phyloP scores from a whole-genome alignment of 2,113 vertebrate genomes.

The Burhinus bistriatus region DNA sequence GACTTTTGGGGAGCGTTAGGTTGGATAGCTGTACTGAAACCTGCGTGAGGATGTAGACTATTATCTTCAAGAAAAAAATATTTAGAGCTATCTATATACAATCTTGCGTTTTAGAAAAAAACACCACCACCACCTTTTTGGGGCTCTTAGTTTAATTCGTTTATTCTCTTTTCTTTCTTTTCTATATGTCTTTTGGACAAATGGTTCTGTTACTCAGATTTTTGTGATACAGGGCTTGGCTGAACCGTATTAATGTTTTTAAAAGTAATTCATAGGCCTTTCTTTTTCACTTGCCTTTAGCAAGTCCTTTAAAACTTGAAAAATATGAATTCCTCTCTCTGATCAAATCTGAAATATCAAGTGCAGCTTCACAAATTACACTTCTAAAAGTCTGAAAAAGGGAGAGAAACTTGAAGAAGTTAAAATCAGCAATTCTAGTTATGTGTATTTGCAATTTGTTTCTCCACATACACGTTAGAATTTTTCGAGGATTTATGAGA shows the following conservation, averaged over 20 bases:
- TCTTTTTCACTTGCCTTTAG: background rate
- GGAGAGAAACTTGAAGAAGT: background rate
- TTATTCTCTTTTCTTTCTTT: background rate
- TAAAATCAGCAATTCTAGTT: background rate
- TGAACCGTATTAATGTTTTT: background rate
- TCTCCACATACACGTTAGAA: background rate
- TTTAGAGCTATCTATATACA: background rate
- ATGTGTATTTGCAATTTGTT: background rate
- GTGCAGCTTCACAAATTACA: background rate
- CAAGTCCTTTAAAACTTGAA: background rate
- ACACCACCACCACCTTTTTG: background rate
- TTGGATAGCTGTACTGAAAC: background rate
- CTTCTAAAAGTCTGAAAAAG: background rate
- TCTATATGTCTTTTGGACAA: background rate
- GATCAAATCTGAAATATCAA: background rate
- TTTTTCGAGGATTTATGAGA: background rate
- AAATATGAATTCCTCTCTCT: background rate
- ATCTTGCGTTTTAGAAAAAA: background rate
- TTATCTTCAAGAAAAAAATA: background rate
- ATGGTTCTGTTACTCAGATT: background rate
- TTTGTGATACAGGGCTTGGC: background rate
- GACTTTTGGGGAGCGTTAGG: background rate
- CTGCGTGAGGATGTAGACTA: background rate
- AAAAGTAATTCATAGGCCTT: background rate
- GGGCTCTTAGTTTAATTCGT: background rate